Conservation (phyloP, 2,888 invertebrate species). For the Trissonchulus sp. region DNA sequence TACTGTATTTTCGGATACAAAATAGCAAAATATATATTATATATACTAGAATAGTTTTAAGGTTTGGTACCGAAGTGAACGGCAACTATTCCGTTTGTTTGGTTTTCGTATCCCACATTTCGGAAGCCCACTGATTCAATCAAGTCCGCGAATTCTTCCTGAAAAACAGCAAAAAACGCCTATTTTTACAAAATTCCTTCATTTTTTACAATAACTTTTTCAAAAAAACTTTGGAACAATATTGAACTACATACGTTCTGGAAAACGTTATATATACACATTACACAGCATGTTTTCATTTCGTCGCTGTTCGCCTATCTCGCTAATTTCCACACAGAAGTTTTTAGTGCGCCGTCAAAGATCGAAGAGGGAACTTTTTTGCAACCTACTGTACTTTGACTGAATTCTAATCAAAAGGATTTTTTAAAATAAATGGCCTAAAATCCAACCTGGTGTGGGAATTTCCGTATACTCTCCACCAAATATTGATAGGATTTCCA, state of each 20-base stretch:
- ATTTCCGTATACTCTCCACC: conserved; percentile 92
- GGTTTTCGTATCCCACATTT: conserved; percentile 77
- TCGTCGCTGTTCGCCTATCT: too few species aligned
- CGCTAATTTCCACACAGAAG: too few species aligned
- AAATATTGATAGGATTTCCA: conserved; percentile 96
- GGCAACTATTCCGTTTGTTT: conserved; percentile 81
- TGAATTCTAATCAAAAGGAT: too few species aligned
- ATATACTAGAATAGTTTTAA: too few species aligned
- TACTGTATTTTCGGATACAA: too few species aligned
- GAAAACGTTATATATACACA: conserved; percentile 4
- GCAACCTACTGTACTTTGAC: too few species aligned
- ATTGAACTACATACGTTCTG: not conserved
- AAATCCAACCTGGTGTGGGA: conserved; percentile 74
- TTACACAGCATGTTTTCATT: too few species aligned
- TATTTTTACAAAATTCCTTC: not conserved
- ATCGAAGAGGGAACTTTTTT: too few species aligned
- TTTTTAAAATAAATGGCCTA: conserved; percentile 24
- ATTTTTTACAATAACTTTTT: too few species aligned
- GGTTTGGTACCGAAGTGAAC: conserved; percentile 92
- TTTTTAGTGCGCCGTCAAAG: too few species aligned
- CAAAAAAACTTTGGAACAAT: not conserved
- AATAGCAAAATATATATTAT: too few species aligned
- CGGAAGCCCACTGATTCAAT: conserved; percentile 82
- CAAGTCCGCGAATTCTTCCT: conserved; percentile 78
- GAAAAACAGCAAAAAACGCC: conserved; percentile 48